Percentiles rank a stretch among this genome's conserved stretches.
Conservation (phyloP, 1,140 invertebrate species). For the Cydia fagiglandana region DNA sequence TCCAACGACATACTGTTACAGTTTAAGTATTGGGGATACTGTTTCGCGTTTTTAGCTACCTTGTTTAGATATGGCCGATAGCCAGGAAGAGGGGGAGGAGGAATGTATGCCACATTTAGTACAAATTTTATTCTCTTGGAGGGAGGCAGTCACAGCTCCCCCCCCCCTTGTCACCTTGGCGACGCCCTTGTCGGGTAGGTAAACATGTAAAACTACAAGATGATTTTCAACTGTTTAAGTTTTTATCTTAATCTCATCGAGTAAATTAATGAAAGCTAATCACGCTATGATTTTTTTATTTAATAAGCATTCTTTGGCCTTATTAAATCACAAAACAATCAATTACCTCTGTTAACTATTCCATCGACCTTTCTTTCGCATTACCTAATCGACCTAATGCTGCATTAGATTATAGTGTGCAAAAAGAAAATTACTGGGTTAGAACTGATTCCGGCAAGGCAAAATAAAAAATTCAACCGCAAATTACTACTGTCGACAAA, state of each 20-base stretch:
- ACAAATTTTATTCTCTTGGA: too few species aligned
- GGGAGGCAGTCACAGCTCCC: too few species aligned
- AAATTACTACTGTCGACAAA: not conserved
- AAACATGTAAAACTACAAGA: too few species aligned
- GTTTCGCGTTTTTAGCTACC: not conserved
- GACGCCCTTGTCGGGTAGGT: too few species aligned
- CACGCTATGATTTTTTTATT: too few species aligned
- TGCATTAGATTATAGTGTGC: not conserved
- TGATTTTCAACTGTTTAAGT: too few species aligned
- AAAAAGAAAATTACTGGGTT: not conserved
- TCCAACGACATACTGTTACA: not conserved
- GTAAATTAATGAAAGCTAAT: too few species aligned
- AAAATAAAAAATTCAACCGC: not conserved
- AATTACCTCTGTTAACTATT: not conserved
- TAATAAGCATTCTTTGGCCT: not conserved
- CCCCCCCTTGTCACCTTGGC: too few species aligned
- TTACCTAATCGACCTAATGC: not conserved
- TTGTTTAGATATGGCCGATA: too few species aligned
- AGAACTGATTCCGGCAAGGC: not conserved
- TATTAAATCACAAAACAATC: not conserved
- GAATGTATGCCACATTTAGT: too few species aligned
- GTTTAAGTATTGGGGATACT: not conserved
- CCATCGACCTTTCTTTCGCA: not conserved
- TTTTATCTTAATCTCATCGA: too few species aligned
- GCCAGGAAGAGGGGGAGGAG: too few species aligned